Evolutionary conservation across 2,797 vertebrate genomes (phyloP), one percentile per base, ranked within the genome.

Genomic region (Valencia hispanica): DNA sequence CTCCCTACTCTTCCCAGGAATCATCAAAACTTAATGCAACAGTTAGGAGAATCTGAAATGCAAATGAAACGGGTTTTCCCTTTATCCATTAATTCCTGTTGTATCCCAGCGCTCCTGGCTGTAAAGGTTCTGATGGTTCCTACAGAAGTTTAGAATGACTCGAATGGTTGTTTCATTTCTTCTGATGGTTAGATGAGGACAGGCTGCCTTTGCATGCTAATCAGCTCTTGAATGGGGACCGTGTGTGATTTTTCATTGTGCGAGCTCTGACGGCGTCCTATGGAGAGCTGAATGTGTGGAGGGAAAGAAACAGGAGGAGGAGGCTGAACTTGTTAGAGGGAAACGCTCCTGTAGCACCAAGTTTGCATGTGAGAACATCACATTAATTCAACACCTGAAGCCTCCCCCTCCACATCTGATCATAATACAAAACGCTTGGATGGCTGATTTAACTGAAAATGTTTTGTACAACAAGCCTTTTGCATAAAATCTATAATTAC

Each of bases 161-260:
- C 68, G 1, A 63, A 81, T 78, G 83, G 75, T 81, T 80, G 79
- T 86, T 88, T 77, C 71, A 85, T 87, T 92, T 92, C 88, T 74
- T 80, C 81, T 87, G 86, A 86, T 84, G 89, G 88, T 92, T 91
- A 88, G 93, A 95, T 94, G 91, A 94, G 94, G 91, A 89, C 89
- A 93, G 92, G 85, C 95, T 84, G 95, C 91, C 96, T 95, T 88
- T 96, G 97, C 97, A 98, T 98, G 93, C 97, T 98, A 97, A 98
- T 98, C 95, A 96, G 89, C 30, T 86, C 90, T 87, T 97, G 96
- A 97, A 98, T 97, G 89, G 96, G 87, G 88, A 91, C 94, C 92
- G 79, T 85, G 93, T 94, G 95, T 96, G 93, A 95, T 97, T 96
- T 48, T 96, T 95, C 96, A 96, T 97, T 97, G 97, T 97, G 95